These are phyloP conservation scores for Hoplodrina blanda DNA, from an alignment of 2,888 invertebrate species.

Conservation along the genomic window DNA sequence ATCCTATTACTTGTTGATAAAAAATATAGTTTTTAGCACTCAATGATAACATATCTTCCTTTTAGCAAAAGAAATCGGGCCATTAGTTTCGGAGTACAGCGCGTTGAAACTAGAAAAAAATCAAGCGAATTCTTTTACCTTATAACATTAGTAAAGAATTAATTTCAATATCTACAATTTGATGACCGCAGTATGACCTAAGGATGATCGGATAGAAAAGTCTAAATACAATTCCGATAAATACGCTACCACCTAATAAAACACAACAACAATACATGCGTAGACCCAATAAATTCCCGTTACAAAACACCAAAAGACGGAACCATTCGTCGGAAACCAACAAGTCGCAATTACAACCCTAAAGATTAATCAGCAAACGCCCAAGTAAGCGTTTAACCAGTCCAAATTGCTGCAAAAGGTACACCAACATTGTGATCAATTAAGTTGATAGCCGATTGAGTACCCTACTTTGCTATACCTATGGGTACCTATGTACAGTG, in stretches of 20 bases:
- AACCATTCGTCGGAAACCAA: conserved; percentile 74
- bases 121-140: too few species aligned
- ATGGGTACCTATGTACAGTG: conserved; percentile 54
- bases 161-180: too few species aligned
- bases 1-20: too few species aligned
- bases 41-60: too few species aligned
- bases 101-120: too few species aligned
- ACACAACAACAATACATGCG: conserved; percentile 17
- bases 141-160: too few species aligned
- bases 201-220: not conserved
- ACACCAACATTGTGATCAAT: conserved; percentile 75
- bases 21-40: too few species aligned
- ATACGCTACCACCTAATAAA: not conserved
- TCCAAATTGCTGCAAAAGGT: conserved; percentile 78
- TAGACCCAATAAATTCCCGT: conserved; percentile 22
- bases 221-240: not conserved
- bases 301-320: conserved; percentile 69
- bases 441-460: conserved; percentile 76
- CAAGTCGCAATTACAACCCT: conserved; percentile 78
- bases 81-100: too few species aligned
- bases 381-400: conserved; percentile 77
- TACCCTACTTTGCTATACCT: conserved; percentile 66
- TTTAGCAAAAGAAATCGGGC: too few species aligned
- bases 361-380: conserved; percentile 81
- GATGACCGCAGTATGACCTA: too few species aligned